Percentiles rank a stretch among this genome's conserved stretches.
phyloP scores from a whole-genome alignment of 2,113 vertebrate species.

The Lasiurus borealis region DNA sequence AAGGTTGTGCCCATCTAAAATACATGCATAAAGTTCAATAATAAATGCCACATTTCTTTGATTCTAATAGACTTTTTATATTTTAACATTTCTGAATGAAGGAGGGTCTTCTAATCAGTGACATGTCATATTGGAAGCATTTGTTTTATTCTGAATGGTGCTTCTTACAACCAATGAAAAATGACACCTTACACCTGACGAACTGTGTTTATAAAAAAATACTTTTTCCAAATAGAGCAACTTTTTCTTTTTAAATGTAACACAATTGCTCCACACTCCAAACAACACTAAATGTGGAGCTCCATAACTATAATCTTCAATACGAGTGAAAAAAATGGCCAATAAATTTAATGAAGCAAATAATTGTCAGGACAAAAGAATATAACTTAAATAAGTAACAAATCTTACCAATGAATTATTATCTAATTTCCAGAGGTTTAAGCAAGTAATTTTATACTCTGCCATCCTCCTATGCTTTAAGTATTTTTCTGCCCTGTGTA shows the following conservation, averaged over 20 bases:
- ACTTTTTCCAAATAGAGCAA: conserved; percentile 39
- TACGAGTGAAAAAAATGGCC: background rate
- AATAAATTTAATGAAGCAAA: conserved; percentile 32
- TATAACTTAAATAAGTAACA: background rate
- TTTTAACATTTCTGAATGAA: conserved; percentile 18
- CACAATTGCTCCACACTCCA: background rate
- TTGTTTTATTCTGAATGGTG: conserved; percentile 9
- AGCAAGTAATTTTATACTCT: conserved; percentile 33
- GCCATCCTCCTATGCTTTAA: conserved; percentile 19
- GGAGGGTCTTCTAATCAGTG: background rate
- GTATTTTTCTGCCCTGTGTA: background rate
- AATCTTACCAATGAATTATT: background rate
- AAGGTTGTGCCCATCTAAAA: conserved; percentile 54
- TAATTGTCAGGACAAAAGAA: conserved; percentile 35
- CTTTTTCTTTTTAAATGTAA: conserved; percentile 13
- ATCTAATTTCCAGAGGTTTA: conserved; percentile 28
- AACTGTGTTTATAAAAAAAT: conserved; percentile 28
- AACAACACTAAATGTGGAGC: background rate
- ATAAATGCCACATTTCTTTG: background rate
- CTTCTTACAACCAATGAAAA: background rate
- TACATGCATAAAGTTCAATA: background rate
- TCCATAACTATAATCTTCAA: conserved; percentile 12
- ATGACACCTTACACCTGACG: background rate
- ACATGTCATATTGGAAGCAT: background rate
- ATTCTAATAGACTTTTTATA: background rate